Percentiles rank a stretch among this genome's conserved stretches.
Evolutionary conservation across 1,140 invertebrate genomes (phyloP).

Genomic region (Lordiphosa collinella): DNA sequence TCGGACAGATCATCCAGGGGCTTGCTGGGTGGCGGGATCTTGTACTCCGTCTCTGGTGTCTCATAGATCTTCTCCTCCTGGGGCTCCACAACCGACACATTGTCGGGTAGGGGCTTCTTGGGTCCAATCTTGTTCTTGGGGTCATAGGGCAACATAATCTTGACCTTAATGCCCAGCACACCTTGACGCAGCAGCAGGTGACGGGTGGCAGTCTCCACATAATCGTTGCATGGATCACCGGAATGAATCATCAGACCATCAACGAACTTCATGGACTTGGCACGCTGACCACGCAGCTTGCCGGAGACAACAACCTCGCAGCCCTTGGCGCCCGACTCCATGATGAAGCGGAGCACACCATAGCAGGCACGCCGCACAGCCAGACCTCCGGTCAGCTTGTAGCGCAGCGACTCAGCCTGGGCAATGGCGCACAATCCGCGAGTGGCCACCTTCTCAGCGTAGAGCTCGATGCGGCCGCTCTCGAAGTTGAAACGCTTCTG

Average conservation of each 20-base stretch:
- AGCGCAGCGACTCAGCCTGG: slow-evolving; percentile 98
- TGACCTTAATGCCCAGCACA: slow-evolving; percentile 95
- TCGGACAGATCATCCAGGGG: slow-evolving; percentile 70
- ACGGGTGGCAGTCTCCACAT: slow-evolving; percentile 98
- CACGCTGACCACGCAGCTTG: slow-evolving; percentile 98
- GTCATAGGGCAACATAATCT: slow-evolving; percentile 99
- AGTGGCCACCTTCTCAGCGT: slow-evolving; percentile 99
- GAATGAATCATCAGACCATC: slow-evolving; percentile 99
- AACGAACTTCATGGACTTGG: slow-evolving; percentile 99
- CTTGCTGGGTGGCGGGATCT: slow-evolving; percentile 74
- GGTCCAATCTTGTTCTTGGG: slow-evolving; percentile 98
- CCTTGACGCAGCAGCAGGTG: slow-evolving; percentile 98
- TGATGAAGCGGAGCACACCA: slow-evolving; percentile 99
- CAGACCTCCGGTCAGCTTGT: slow-evolving; percentile 97
- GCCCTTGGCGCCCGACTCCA: slow-evolving; percentile 98
- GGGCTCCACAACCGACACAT: slow-evolving; percentile 96
- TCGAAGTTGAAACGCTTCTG: slow-evolving; percentile 98
- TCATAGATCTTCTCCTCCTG: slow-evolving; percentile 88
- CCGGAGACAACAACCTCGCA: slow-evolving; percentile 99
- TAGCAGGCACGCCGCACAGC: slow-evolving; percentile 95
- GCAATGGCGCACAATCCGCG: slow-evolving; percentile 99
- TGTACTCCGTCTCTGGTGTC: slow-evolving; percentile 79
- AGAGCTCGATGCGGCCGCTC: slow-evolving; percentile 95
- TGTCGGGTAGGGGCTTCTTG: slow-evolving; percentile 97
- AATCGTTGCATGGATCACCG: slow-evolving; percentile 98